Evolutionary conservation across 2,888 invertebrate species (phyloP).

Genomic region (Phorcus lineatus): DNA sequence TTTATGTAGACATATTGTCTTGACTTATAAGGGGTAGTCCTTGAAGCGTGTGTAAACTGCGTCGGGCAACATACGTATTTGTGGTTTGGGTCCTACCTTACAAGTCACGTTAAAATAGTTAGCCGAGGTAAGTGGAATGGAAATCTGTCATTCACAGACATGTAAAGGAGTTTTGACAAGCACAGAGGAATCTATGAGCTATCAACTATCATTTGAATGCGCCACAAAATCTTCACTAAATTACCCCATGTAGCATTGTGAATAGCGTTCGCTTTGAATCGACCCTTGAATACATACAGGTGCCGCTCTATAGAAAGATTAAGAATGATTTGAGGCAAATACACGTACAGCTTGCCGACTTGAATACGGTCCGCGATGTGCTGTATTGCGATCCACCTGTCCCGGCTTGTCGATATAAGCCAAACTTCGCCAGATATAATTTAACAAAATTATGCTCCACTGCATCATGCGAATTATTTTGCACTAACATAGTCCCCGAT

Average conservation of each 20-base stretch:
- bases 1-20: too few species aligned
- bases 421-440: background rate
- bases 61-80: background rate
- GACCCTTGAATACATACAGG: background rate
- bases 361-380: background rate
- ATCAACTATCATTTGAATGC: slow-evolving; percentile 11
- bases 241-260: slow-evolving; percentile 22
- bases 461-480: slow-evolving; percentile 11
- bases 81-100: background rate
- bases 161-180: slow-evolving; percentile 21
- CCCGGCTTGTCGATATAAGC: background rate
- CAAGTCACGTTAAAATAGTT: background rate
- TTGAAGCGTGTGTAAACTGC: background rate
- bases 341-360: background rate
- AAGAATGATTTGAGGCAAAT: slow-evolving; percentile 1
- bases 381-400: background rate
- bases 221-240: slow-evolving; percentile 18
- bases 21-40: too few species aligned
- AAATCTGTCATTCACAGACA: background rate
- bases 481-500: background rate
- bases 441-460: background rate
- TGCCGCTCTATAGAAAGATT: background rate
- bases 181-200: slow-evolving; percentile 3
- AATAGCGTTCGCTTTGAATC: slow-evolving; percentile 19
- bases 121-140: slow-evolving; percentile 7